A percentile compares a stretch with the other conserved stretches of the same genome.
phyloP scores from a whole-genome alignment of 2,888 invertebrate species.

The Apamea epomidion region DNA sequence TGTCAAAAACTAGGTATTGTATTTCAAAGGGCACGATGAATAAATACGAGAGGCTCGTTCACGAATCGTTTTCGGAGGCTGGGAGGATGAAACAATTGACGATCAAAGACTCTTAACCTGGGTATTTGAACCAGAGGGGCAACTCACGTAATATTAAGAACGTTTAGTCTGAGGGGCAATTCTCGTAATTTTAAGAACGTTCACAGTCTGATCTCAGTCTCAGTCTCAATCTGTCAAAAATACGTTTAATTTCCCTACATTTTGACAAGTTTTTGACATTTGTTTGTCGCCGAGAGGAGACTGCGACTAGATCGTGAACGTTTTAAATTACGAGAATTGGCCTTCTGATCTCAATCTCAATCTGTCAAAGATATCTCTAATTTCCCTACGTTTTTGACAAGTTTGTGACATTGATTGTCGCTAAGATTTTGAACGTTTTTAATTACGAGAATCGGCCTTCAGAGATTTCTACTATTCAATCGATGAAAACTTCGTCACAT shows the following conservation, averaged over 20 bases:
- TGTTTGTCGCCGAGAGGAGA: too few relatives aligned
- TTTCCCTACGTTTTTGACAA: too few relatives aligned
- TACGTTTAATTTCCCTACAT: too few relatives aligned
- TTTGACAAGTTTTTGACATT: too few relatives aligned
- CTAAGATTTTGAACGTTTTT: too few relatives aligned
- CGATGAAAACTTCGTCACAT: neutral
- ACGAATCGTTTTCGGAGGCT: constrained; percentile 3
- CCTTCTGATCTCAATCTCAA: neutral
- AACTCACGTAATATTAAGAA: neutral
- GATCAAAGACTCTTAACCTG: neutral
- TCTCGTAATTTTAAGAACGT: neutral
- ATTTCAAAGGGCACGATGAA: constrained; percentile 25
- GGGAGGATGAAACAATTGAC: constrained; percentile 35
- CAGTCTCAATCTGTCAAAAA: too few relatives aligned
- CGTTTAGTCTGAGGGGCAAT: neutral
- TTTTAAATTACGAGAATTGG: neutral
- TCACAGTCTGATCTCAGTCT: too few relatives aligned
- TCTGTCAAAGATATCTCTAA: too few relatives aligned
- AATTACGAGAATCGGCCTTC: neutral
- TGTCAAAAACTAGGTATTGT: constrained; percentile 41
- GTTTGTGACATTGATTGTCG: too few relatives aligned
- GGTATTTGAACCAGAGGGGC: neutral
- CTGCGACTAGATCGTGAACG: too few relatives aligned
- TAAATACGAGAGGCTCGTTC: constrained; percentile 33
- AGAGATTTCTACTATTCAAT: constrained; percentile 19